Percentiles rank a stretch among this genome's conserved stretches.
Evolutionary conservation across 2,113 vertebrate genomes (phyloP).

Genomic region (Callaeas wilsoni): DNA sequence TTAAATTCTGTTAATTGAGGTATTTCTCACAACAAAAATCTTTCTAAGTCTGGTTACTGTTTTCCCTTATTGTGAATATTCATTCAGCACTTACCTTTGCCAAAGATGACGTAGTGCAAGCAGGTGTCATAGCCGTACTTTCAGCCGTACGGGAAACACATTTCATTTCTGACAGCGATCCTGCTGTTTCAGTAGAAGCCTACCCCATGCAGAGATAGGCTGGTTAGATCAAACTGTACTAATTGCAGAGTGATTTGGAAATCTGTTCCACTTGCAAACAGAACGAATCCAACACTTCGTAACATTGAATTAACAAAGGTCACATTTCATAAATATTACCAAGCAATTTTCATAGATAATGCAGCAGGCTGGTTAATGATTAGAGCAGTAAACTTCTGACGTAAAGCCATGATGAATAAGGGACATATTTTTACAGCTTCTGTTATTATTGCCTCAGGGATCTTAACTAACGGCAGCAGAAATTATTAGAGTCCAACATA

Average conservation of each 20-base stretch:
- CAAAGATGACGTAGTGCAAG: conserved; percentile 49
- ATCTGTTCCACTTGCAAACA: conserved; percentile 60
- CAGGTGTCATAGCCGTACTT: conserved; percentile 43
- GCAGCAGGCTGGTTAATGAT: conserved; percentile 53
- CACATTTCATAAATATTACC: conserved; percentile 63
- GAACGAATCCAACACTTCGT: conserved; percentile 31
- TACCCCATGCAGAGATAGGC: conserved; percentile 56
- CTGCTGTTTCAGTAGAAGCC: conserved; percentile 43
- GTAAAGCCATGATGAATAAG: conserved; percentile 20
- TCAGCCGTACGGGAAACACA: conserved; percentile 20
- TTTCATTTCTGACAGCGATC: conserved; percentile 36
- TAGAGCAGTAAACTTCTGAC: conserved; percentile 36
- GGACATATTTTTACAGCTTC: conserved; percentile 23
- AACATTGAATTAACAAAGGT: conserved; percentile 61
- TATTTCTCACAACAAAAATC: neutral
- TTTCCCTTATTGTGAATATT: conserved; percentile 10
- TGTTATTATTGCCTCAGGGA: neutral
- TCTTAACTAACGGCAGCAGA: neutral
- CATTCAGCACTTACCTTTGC: conserved; percentile 37
- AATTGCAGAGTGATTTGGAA: conserved; percentile 57
- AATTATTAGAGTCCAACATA: neutral
- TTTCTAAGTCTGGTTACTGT: neutral
- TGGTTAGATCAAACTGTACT: conserved; percentile 63
- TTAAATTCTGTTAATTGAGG: neutral
- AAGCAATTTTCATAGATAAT: conserved; percentile 56